A percentile compares a stretch with the other conserved stretches of the same genome.
phyloP scores from a whole-genome alignment of 2,113 vertebrate species.

The Thamnaconus septentrionalis region DNA sequence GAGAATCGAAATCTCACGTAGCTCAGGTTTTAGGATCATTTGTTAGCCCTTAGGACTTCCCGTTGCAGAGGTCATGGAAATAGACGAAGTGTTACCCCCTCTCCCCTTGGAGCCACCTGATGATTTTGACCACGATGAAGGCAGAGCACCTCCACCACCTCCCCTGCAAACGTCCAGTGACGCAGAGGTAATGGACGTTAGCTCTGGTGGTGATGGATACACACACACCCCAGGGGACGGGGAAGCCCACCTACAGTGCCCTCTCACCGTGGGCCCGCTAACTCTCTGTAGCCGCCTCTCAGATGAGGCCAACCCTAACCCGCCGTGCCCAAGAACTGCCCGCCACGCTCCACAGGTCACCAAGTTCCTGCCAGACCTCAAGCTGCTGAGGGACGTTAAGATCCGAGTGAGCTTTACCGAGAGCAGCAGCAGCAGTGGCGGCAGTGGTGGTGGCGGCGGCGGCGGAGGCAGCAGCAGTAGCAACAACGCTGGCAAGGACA shows the following conservation, averaged over 20 bases:
- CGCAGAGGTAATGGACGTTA: slow-evolving; percentile 99
- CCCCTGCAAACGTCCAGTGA: slow-evolving; percentile 99
- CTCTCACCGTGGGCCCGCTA: slow-evolving; percentile 86
- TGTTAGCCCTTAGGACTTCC: slow-evolving; percentile 12
- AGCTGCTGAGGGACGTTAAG: slow-evolving; percentile 96
- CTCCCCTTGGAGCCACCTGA: slow-evolving; percentile 90
- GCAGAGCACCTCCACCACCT: slow-evolving; percentile 98
- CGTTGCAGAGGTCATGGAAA: slow-evolving; percentile 83
- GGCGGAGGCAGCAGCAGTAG: too few relatives aligned
- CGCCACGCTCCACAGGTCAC: slow-evolving; percentile 91
- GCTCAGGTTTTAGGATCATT: slow-evolving; percentile 28
- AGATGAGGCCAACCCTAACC: slow-evolving; percentile 77
- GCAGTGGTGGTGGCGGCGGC: too few relatives aligned
- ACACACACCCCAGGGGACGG: slow-evolving; percentile 91
- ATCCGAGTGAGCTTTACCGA: slow-evolving; percentile 95
- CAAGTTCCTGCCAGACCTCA: slow-evolving; percentile 93
- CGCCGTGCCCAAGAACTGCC: slow-evolving; percentile 90
- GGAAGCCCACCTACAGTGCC: slow-evolving; percentile 76
- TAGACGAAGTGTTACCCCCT: slow-evolving; percentile 86
- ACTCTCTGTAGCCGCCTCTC: slow-evolving; percentile 85
- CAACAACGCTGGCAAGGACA: slow-evolving; percentile 82
- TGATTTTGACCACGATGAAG: slow-evolving; percentile 82
- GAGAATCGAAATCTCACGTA: not conserved
- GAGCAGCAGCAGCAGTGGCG: slow-evolving; percentile 75
- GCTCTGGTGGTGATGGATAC: slow-evolving; percentile 99